phyloP scores from a whole-genome alignment of 2,888 invertebrate genomes.

The Drosophila fulvimacula region DNA sequence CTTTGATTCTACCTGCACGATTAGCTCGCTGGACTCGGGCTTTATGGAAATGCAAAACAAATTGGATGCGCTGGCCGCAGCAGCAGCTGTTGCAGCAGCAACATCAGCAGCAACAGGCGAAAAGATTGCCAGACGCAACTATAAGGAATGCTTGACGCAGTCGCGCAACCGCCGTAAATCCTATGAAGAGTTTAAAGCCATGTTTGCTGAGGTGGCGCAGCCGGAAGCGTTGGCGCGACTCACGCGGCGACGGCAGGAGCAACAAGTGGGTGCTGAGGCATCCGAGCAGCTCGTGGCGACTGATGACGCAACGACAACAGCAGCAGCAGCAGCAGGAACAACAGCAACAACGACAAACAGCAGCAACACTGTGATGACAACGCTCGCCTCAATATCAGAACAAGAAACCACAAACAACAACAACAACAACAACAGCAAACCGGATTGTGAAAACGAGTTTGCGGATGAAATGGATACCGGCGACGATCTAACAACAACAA shows the following conservation, averaged over 20 bases:
- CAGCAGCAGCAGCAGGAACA: constrained; percentile 21
- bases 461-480: constrained; percentile 81
- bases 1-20: constrained; percentile 85
- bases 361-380: constrained; percentile 39
- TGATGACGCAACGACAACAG: constrained; percentile 67
- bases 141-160: constrained; percentile 84
- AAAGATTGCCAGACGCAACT: constrained; percentile 82
- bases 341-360: constrained; percentile 39
- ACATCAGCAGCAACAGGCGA: constrained; percentile 53
- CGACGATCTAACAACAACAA: constrained; percentile 68
- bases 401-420: constrained; percentile 70
- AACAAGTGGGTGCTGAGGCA: constrained; percentile 34
- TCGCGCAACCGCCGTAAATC: constrained; percentile 85
- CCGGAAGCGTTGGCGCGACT: constrained; percentile 41
- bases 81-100: constrained; percentile 37
- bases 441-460: constrained; percentile 80
- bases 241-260: constrained; percentile 71
- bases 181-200: constrained; percentile 85
- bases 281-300: constrained; percentile 31
- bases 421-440: constrained; percentile 57
- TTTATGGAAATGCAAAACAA: constrained; percentile 85
- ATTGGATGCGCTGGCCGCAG: constrained; percentile 74
- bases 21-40: constrained; percentile 85
- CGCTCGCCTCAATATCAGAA: constrained; percentile 83
- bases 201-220: constrained; percentile 71